Base-by-base conservation (phyloP, 2,797 vertebrate genomes). In the Microtus californicus region DNA sequence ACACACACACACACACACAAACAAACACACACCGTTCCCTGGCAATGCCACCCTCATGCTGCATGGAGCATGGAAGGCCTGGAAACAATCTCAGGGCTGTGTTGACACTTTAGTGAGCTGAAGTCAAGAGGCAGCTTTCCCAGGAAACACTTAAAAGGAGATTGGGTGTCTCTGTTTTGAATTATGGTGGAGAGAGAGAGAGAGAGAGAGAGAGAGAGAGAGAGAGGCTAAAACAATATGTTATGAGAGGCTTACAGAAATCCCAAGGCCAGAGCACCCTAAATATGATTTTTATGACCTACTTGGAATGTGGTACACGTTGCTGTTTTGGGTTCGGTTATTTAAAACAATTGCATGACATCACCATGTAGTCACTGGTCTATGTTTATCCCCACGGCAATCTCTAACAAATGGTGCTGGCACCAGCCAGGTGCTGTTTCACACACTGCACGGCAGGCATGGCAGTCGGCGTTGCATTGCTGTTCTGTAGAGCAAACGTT, bases 381-480 rank as follows among this genome's bases (percentile, higher is more conserved):
- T 97, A 2, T 96, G 96, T 97, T 97, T 97, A 96, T 92, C 90
- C 96, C 96, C 82, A 93, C 95, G 96, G 96, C 96, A 48, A 91
- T 95, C 56, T 71, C 92, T 95, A 83, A 59, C 73, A 11, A 78
- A 92, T 54, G 85, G 83, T 85, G 91, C 59, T 15, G 65, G 82
- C 86, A 80, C 77, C 88, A 19, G 21, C 2, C 43, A 79, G 94
- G 65, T 40, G 65, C 92, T 82, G 14, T 45, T 93, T 82, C 69
- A 59, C 48, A 31, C 0, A 7, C 31, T 8, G 63, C 8, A 37
- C 37, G 27, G 7, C 81, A 85, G 83, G 63, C 81, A 67, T 51
- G 34, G 1, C 7, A 51, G 78, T 76, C 69, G 40, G 27, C 34
- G 29, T 2, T n/a, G 27, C 34, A 29, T 3, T n/a, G 61, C 83